Evolutionary conservation across 2,113 vertebrate species (phyloP).

Genomic region (Bombycilla garrulus): DNA sequence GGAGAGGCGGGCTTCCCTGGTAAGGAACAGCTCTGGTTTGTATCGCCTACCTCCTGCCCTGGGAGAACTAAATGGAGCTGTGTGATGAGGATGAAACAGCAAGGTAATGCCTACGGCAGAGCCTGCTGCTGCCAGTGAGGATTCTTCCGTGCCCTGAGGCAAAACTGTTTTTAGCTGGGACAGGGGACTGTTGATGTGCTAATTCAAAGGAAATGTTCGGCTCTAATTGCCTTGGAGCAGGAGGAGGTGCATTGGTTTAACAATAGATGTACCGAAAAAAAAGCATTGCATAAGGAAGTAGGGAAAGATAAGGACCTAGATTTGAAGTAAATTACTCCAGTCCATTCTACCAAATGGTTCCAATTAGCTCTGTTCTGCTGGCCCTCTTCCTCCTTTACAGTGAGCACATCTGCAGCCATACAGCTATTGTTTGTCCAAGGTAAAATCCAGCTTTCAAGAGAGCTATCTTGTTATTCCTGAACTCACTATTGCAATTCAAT

Average conservation of each 20-base stretch:
- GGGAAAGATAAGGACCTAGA: neutral
- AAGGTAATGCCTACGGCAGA: neutral
- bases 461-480: neutral
- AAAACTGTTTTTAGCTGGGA: conserved; percentile 31
- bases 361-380: conserved; percentile 13
- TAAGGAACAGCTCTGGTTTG: neutral
- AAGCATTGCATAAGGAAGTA: neutral
- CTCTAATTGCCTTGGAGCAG: conserved; percentile 1
- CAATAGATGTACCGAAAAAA: neutral
- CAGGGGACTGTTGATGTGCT: conserved; percentile 9
- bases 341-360: neutral
- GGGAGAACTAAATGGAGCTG: conserved; percentile 9
- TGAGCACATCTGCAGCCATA: neutral
- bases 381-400: neutral
- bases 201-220: conserved; percentile 35
- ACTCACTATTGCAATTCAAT: neutral
- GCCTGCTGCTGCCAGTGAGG: neutral
- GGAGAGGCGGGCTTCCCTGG: neutral
- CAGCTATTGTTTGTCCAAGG: neutral
- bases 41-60: neutral
- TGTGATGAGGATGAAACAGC: conserved; percentile 5
- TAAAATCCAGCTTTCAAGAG: conserved; percentile 14
- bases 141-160: neutral
- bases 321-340: conserved; percentile 32
- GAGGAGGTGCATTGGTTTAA: conserved; percentile 8